These are phyloP conservation scores for Xiphorhynchus erythropygius DNA, from an alignment of 2,797 vertebrate species.

Conservation along the genomic window DNA sequence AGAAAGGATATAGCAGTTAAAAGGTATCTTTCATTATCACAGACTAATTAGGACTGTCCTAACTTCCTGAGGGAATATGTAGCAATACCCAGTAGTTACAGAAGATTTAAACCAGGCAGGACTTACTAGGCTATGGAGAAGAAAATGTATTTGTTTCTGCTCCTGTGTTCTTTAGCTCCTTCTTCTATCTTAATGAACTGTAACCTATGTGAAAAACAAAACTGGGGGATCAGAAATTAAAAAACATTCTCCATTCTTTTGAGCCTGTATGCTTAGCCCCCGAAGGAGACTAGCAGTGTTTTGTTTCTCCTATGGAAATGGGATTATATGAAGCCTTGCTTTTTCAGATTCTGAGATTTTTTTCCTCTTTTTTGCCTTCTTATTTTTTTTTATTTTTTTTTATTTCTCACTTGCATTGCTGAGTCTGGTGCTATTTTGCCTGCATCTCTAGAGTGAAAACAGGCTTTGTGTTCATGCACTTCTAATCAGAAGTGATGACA, in stretches of 20 bases:
- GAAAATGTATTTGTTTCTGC: background rate
- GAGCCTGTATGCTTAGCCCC: background rate
- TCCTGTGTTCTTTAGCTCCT: background rate
- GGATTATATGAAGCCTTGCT: background rate
- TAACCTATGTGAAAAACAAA: background rate
- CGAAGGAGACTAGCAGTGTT: background rate
- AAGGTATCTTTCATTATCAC: constrained; percentile 13
- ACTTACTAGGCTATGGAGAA: background rate
- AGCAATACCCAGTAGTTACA: background rate
- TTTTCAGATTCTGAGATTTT: background rate
- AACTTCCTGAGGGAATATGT: constrained; percentile 10
- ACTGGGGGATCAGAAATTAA: background rate
- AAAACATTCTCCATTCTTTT: background rate
- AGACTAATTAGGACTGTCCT: constrained; percentile 21
- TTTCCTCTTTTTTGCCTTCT: background rate
- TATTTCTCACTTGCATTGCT: background rate
- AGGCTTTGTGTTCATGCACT: background rate
- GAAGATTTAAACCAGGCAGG: background rate
- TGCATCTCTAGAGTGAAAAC: background rate
- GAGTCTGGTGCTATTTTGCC: background rate
- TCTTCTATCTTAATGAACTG: background rate
- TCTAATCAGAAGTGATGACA: background rate
- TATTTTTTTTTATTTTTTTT: background rate
- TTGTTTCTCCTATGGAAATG: background rate
- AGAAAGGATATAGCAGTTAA: background rate